Percentiles rank a stretch among this genome's conserved stretches.
phyloP scores from a whole-genome alignment of 2,797 vertebrate species.

The Monodelphis domestica region DNA sequence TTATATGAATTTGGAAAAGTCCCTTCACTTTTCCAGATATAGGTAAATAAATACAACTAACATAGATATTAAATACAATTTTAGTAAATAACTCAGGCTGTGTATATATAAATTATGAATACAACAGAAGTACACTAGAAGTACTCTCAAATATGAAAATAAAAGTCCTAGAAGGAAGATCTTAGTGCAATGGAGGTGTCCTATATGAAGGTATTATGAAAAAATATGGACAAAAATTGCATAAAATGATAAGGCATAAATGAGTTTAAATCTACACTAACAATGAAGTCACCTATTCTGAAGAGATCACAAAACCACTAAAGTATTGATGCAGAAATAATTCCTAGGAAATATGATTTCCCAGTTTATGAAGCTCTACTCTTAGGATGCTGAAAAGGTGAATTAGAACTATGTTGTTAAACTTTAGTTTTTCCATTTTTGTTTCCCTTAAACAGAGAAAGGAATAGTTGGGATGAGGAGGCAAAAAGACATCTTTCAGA shows the following conservation, averaged over 20 bases:
- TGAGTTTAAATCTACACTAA: neutral
- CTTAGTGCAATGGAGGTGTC: neutral
- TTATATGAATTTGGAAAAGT: neutral
- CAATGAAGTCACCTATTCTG: neutral
- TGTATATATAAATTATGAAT: neutral
- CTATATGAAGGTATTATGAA: neutral
- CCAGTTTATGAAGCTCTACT: neutral
- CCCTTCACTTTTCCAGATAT: neutral
- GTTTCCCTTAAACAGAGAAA: conserved; percentile 39
- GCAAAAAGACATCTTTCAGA: conserved; percentile 66
- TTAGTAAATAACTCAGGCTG: neutral
- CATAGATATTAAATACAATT: no score
- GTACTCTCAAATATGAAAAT: neutral
- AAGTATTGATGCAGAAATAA: neutral
- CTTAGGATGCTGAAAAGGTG: conserved; percentile 8
- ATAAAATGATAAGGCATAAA: neutral
- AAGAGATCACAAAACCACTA: neutral
- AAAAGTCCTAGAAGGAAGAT: neutral
- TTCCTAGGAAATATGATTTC: neutral
- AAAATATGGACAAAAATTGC: neutral
- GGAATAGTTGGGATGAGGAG: conserved; percentile 52
- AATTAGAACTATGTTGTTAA: neutral
- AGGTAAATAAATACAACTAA: neutral
- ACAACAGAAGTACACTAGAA: neutral
- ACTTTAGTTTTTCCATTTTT: conserved; percentile 35